Evolutionary conservation across 2,113 vertebrate species (phyloP).

Genomic region (Seriola dumerili): DNA sequence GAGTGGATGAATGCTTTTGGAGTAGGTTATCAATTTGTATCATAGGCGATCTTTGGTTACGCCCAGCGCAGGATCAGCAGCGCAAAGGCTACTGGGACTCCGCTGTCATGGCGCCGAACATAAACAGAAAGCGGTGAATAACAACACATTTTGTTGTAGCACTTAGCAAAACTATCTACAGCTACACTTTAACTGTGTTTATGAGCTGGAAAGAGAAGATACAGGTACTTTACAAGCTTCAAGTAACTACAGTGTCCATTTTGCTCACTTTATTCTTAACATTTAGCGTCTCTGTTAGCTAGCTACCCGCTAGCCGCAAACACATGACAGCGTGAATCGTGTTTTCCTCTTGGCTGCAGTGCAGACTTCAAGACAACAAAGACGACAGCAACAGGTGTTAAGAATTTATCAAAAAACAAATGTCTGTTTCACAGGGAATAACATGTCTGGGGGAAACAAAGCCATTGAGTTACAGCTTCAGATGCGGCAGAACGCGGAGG

Average conservation of each 20-base stretch:
- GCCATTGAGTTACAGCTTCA: slow-evolving; percentile 92
- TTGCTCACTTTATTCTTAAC: not conserved
- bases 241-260: not conserved
- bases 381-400: not conserved
- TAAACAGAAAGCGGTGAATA: slow-evolving; percentile 65
- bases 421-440: slow-evolving; percentile 49
- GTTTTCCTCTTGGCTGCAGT: slow-evolving; percentile 10
- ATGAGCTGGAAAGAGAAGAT: not conserved
- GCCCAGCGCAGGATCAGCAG: rapidly evolving
- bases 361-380: not conserved
- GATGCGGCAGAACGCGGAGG: slow-evolving; percentile 94
- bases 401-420: slow-evolving; percentile 19
- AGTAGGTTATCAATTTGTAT: not conserved
- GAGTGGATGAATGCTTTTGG: not conserved
- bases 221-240: slow-evolving; percentile 24
- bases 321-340: slow-evolving; percentile 24
- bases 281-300: slow-evolving; percentile 8
- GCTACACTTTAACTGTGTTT: not conserved
- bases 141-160: not conserved
- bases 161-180: not conserved
- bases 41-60: slow-evolving; percentile 58
- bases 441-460: slow-evolving; percentile 90
- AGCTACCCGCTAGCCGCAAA: slow-evolving; percentile 41
- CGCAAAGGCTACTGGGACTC: slow-evolving; percentile 65
- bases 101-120: slow-evolving; percentile 80